These are phyloP conservation scores for Pitangus sulphuratus DNA, from an alignment of 2,797 vertebrate genomes.

Conservation along the genomic window DNA sequence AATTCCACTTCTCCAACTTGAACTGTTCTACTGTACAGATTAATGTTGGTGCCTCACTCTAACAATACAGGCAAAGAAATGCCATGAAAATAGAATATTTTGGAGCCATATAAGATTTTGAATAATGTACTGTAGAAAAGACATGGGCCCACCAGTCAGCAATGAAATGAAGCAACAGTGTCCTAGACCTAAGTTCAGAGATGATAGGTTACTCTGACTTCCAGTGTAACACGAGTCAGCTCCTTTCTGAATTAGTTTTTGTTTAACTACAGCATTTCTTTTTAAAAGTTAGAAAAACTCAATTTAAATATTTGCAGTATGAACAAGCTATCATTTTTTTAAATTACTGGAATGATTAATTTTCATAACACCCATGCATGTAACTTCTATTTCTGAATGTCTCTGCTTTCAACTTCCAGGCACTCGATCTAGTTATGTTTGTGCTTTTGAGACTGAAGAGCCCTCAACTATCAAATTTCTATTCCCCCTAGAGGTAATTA, in stretches of 20 bases:
- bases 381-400: not conserved
- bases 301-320: not conserved
- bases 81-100: not conserved
- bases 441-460: not conserved
- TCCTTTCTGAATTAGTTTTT: not conserved
- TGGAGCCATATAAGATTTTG: not conserved
- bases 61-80: not conserved
- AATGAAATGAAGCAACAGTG: not conserved
- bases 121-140: not conserved
- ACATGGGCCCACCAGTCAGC: rapidly evolving
- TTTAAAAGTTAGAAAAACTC: not conserved
- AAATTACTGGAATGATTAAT: not conserved
- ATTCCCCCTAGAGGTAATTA: not conserved
- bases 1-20: not conserved
- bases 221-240: not conserved
- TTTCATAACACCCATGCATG: not conserved
- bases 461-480: not conserved
- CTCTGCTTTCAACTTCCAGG: not conserved
- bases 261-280: not conserved
- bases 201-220: not conserved
- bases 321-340: not conserved
- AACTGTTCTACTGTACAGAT: not conserved
- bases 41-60: not conserved
- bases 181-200: not conserved
- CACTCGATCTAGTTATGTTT: not conserved